Evolutionary conservation across 1,140 invertebrate species (phyloP).

Genomic region (Mactra quadrangularis): DNA sequence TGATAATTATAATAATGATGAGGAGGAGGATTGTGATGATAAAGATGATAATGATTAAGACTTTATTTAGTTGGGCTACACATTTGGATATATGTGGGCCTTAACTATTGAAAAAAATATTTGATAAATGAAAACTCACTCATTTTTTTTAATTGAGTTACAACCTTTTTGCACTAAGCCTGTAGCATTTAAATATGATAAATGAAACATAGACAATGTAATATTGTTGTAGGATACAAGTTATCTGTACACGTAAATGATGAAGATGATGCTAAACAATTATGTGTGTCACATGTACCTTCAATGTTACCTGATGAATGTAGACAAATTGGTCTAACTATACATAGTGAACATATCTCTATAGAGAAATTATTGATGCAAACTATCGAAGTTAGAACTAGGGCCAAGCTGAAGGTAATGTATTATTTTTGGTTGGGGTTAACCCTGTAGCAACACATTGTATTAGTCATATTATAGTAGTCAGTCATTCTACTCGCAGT

Average conservation of each 20-base stretch:
- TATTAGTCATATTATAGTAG: too few relatives aligned
- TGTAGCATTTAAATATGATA: neutral
- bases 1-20: too few relatives aligned
- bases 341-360: conserved; percentile 92
- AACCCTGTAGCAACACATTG: too few relatives aligned
- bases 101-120: too few relatives aligned
- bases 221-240: conserved; percentile 86
- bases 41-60: too few relatives aligned
- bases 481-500: too few relatives aligned
- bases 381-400: conserved; percentile 96
- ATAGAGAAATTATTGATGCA: conserved; percentile 98
- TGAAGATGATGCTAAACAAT: conserved; percentile 90
- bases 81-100: too few relatives aligned
- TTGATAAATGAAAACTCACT: neutral
- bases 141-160: too few relatives aligned
- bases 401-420: conserved; percentile 79
- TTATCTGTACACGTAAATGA: conserved; percentile 95
- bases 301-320: conserved; percentile 89
- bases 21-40: too few relatives aligned
- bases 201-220: neutral
- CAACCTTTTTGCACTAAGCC: neutral
- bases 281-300: conserved; percentile 94
- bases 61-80: too few relatives aligned
- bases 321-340: conserved; percentile 82
- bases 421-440: too few relatives aligned